Evolutionary conservation across 2,113 vertebrate species (phyloP).

Genomic region (Hipposideros armiger): DNA sequence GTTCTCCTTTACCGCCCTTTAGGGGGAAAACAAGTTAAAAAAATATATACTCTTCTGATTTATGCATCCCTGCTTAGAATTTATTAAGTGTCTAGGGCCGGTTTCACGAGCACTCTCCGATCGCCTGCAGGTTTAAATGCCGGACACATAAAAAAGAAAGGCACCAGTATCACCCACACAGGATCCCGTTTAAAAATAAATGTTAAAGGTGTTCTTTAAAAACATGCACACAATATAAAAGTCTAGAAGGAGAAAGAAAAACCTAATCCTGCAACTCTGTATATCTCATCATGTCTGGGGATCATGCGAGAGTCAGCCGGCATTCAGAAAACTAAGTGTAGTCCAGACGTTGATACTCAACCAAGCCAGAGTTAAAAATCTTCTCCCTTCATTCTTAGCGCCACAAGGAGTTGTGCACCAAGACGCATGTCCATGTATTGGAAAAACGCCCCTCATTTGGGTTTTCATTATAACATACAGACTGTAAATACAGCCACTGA

Average conservation of each 20-base stretch:
- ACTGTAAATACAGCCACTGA: background rate
- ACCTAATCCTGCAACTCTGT: conserved; percentile 73
- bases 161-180: conserved; percentile 84
- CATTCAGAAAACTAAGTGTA: conserved; percentile 61
- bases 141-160: conserved; percentile 87
- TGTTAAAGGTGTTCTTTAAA: conserved; percentile 81
- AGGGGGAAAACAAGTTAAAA: conserved; percentile 77
- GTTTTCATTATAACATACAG: background rate
- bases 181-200: conserved; percentile 87
- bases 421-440: background rate
- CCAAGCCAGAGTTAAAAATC: background rate
- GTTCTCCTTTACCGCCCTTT: conserved; percentile 80
- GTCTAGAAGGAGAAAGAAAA: conserved; percentile 77
- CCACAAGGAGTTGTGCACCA: background rate
- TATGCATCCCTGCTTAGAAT: conserved; percentile 91
- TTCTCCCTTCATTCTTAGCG: background rate
- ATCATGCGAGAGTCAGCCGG: background rate
- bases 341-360: conserved; percentile 17
- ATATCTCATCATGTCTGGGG: conserved; percentile 65
- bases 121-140: conserved; percentile 89
- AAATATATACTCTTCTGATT: conserved; percentile 89
- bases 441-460: background rate
- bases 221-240: conserved; percentile 78
- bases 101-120: conserved; percentile 83
- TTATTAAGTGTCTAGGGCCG: conserved; percentile 90